A percentile compares a stretch with the other conserved stretches of the same genome.
phyloP scores from a whole-genome alignment of 2,888 invertebrate species.

The Ditula angustiorana region DNA sequence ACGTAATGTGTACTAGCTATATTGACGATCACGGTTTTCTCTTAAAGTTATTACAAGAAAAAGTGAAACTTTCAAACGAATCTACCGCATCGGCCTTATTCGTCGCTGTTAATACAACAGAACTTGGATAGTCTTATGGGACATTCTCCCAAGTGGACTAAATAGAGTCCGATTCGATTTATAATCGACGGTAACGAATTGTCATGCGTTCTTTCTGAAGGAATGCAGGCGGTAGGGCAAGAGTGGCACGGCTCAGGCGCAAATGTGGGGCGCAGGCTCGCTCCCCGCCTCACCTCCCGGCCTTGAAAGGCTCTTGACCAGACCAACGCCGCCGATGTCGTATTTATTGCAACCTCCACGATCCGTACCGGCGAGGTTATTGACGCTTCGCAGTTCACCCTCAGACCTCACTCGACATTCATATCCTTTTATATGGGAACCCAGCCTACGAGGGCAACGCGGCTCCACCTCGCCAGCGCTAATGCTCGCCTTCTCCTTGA shows the following conservation, averaged over 20 bases:
- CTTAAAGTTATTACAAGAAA: constrained; percentile 49
- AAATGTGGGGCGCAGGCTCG: constrained; percentile 76
- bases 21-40: constrained; percentile 73
- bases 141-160: constrained; percentile 31
- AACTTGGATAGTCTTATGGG: neutral
- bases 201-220: constrained; percentile 59
- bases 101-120: neutral
- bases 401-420: constrained; percentile 52
- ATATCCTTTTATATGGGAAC: constrained; percentile 72
- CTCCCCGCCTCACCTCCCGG: constrained; percentile 82
- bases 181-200: constrained; percentile 27
- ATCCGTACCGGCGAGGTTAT: constrained; percentile 84
- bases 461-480: constrained; percentile 47
- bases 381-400: constrained; percentile 72
- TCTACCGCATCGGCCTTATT: neutral
- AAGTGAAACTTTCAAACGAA: constrained; percentile 10
- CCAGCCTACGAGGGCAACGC: constrained; percentile 56
- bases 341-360: constrained; percentile 85
- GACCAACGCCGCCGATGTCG: constrained; percentile 79
- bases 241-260: constrained; percentile 66
- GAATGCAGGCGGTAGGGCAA: constrained; percentile 73
- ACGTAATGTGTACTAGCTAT: constrained; percentile 65
- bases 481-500: constrained; percentile 76
- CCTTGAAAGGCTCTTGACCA: constrained; percentile 86
- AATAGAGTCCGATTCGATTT: constrained; percentile 19